Base-by-base conservation (phyloP, 2,113 vertebrate genomes). In the Oncorhynchus kisutch region DNA sequence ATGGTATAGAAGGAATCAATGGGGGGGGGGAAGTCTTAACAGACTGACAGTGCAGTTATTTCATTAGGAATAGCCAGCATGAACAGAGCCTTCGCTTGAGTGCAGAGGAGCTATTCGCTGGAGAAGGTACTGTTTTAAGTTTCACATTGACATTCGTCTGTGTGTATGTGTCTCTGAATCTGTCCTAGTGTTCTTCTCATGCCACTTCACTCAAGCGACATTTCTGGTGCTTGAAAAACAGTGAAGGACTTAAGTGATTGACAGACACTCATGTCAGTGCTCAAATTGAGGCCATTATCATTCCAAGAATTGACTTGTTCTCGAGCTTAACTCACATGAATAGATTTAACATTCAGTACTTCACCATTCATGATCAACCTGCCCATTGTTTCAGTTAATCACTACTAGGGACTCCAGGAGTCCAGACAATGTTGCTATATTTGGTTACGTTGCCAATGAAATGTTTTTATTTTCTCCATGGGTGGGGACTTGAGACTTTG, bases 1-100 rank as follows among this genome's bases (percentile, higher is more conserved):
- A 68, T 62, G 60, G 75, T 59, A 34, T 34, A 27, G 18, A 49
- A 29, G 60, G 71, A 29, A 27, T 24, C 49, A 78, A 70, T 34
- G 7, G 70, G 20, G 71, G 74, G 20, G 16, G 49, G 39, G 39
- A 24, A 7, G 31, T 22, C 48, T 51, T 39, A 72, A 11, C 34
- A 76, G 66, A 66, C 0, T 62, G 62, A 65, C 64, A 49, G 70
- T 60, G 5, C 82, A 81, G 78, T 76, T 82, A 80, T 75, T 81
- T 71, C 75, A 25, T 22, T 77, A 5, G 70, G 67, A 79, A 81
- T 73, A 11, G 14, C 9, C 13, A 25, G 29, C n/a, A n/a, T n/a
- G 2, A 64, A 13, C 22, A 64, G 1, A n/a, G 20, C 60, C 20
- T 25, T 68, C 31, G 16, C 29, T 18, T 29, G 6, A 68, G 16